Evolutionary conservation across 2,113 vertebrate genomes (phyloP).

Genomic region (Anolis sagrei): DNA sequence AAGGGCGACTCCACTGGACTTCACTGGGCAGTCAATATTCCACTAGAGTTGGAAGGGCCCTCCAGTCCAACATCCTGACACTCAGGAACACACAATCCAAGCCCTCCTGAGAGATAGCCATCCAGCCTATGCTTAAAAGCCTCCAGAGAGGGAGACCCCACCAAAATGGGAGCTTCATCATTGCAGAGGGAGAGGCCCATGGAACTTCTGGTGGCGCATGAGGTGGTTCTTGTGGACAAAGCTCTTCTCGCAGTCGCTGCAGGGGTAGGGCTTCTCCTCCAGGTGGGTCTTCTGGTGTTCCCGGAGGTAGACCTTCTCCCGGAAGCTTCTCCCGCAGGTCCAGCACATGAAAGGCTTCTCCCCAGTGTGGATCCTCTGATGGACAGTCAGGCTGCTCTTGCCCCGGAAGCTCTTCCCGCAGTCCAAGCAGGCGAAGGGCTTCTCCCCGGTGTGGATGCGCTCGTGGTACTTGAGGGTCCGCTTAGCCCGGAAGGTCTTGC

Average conservation of each 20-base stretch:
- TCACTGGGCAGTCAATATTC: no score
- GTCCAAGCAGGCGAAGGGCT: not conserved
- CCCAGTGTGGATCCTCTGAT: not conserved
- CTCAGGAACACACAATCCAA: no score
- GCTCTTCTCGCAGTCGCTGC: constrained; percentile 2
- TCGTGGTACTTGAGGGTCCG: not conserved
- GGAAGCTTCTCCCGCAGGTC: constrained; percentile 2
- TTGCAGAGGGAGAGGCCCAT: not conserved
- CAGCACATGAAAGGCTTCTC: constrained; percentile 6
- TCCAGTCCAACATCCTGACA: no score
- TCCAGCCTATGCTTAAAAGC: no score
- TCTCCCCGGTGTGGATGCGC: not conserved
- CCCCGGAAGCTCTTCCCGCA: not conserved
- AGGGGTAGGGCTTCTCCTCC: not conserved
- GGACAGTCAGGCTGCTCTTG: not conserved
- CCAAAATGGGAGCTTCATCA: not conserved
- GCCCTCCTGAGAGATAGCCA: no score
- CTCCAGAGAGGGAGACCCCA: no score
- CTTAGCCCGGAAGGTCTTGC: not conserved
- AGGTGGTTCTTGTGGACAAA: constrained; percentile 19
- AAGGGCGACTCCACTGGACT: no score
- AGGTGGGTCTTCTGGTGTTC: constrained; percentile 5
- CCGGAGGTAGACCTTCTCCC: not conserved
- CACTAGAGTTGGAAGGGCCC: no score
- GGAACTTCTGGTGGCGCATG: not conserved